A percentile compares a stretch with the other conserved stretches of the same genome.
Evolutionary conservation across 2,888 invertebrate species (phyloP).

Genomic region (Phasia obesa): DNA sequence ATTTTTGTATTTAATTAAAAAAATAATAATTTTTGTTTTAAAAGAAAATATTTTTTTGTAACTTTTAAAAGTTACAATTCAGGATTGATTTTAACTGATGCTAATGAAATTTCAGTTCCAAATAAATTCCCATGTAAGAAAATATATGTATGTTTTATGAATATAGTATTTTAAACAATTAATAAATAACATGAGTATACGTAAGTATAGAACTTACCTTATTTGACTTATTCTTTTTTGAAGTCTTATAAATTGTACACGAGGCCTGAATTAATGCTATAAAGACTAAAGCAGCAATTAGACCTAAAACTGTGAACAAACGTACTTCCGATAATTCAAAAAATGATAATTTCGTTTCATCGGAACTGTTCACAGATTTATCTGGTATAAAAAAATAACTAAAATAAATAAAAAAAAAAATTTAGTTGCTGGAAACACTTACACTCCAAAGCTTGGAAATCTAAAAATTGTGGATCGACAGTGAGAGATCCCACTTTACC

Average conservation of each 20-base stretch:
- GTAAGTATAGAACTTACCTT: slow-evolving; percentile 85
- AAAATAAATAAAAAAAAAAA: neutral
- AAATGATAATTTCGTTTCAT: slow-evolving; percentile 83
- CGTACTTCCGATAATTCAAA: slow-evolving; percentile 88
- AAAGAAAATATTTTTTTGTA: too few relatives aligned
- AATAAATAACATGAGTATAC: neutral
- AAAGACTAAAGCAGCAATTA: slow-evolving; percentile 90
- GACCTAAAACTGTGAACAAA: slow-evolving; percentile 91
- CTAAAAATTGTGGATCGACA: slow-evolving; percentile 91
- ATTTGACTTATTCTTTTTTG: slow-evolving; percentile 85
- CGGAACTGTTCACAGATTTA: slow-evolving; percentile 77
- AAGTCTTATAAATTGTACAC: slow-evolving; percentile 90
- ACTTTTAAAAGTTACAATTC: too few relatives aligned
- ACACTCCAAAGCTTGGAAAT: slow-evolving; percentile 89
- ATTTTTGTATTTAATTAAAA: too few relatives aligned
- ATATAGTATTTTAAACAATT: too few relatives aligned
- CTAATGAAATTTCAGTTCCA: neutral
- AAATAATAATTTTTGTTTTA: too few relatives aligned
- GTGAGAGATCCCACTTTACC: slow-evolving; percentile 91
- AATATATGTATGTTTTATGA: too few relatives aligned
- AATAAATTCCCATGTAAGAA: too few relatives aligned
- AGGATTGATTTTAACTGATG: neutral
- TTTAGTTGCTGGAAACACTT: slow-evolving; percentile 73
- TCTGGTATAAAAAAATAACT: slow-evolving; percentile 71
- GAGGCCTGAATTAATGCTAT: slow-evolving; percentile 92